Conservation (phyloP, 1,140 invertebrate species). For the Mercenaria mercenaria region DNA sequence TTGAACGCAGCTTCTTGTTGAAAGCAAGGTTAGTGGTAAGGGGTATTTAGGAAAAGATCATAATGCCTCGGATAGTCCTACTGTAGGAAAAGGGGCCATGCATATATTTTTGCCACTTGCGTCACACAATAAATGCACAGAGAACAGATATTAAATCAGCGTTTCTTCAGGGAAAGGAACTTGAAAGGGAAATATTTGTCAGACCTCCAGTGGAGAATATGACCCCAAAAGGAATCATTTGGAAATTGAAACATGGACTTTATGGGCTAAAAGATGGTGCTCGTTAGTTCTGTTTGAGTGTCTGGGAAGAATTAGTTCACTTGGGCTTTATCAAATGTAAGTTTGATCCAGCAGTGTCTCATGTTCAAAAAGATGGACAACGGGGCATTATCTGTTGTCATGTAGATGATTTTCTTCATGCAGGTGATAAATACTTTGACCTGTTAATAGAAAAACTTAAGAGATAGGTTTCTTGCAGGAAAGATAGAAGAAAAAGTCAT, state of each 20-base stretch:
- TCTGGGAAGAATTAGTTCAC: conserved; percentile 32
- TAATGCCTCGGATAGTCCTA: conserved; percentile 56
- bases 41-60: conserved; percentile 61
- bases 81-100: conserved; percentile 59
- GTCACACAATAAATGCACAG: conserved; percentile 43
- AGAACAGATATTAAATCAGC: conserved; percentile 65
- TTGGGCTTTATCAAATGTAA: conserved; percentile 46
- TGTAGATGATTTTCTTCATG: conserved; percentile 62
- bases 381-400: conserved; percentile 53
- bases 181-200: conserved; percentile 58
- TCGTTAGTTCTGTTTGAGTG: conserved; percentile 55
- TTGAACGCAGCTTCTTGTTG: no score
- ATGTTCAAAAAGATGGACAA: not conserved
- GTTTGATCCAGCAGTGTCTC: conserved; percentile 54
- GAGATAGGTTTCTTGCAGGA: conserved; percentile 65
- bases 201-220: conserved; percentile 54
- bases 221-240: conserved; percentile 29
- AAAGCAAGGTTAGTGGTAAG: conserved; percentile 38
- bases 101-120: conserved; percentile 49
- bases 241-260: conserved; percentile 64
- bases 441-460: conserved; percentile 42
- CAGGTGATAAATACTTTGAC: conserved; percentile 52
- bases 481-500: conserved; percentile 63
- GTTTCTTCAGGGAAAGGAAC: conserved; percentile 61
- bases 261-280: conserved; percentile 67